Conservation (phyloP, 35 echinoderm and acorn worm species). For the Diadema setosum region DNA sequence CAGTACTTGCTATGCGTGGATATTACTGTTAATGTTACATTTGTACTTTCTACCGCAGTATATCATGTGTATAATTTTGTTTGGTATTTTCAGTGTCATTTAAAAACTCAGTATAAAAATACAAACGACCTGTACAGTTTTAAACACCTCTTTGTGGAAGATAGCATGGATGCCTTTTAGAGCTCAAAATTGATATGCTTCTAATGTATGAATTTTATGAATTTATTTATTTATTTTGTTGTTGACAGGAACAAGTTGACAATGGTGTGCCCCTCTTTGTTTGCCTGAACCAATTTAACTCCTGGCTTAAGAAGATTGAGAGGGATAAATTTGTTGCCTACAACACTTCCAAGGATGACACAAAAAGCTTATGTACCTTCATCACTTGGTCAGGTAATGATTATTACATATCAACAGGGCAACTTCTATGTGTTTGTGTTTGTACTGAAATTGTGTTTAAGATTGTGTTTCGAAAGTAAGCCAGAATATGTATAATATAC, state of each 20-base stretch:
- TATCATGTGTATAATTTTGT: neutral
- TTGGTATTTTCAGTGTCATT: no score
- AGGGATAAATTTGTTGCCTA: constrained; percentile 69
- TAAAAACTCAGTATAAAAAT: neutral
- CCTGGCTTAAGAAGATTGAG: constrained; percentile 78
- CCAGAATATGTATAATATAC: no score
- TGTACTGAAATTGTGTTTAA: no score
- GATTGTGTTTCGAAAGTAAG: no score
- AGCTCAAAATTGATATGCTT: no score
- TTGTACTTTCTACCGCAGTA: no score
- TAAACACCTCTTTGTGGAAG: neutral
- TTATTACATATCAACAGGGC: no score
- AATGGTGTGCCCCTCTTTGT: constrained; percentile 53
- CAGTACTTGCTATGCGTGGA: no score
- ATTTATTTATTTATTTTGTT: neutral
- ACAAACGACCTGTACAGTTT: neutral
- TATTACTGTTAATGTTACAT: no score
- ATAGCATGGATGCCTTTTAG: neutral
- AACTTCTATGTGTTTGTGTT: no score
- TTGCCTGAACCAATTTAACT: constrained; percentile 70
- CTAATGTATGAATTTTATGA: no score
- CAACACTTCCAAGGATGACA: constrained; percentile 31
- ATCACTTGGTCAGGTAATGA: constrained; percentile 94
- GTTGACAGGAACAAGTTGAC: constrained; percentile 80
- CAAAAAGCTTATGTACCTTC: constrained; percentile 78